Percentiles rank a stretch among this genome's conserved stretches.
Evolutionary conservation across 1,140 invertebrate genomes (phyloP).

Genomic region (Diorhabda elongata): DNA sequence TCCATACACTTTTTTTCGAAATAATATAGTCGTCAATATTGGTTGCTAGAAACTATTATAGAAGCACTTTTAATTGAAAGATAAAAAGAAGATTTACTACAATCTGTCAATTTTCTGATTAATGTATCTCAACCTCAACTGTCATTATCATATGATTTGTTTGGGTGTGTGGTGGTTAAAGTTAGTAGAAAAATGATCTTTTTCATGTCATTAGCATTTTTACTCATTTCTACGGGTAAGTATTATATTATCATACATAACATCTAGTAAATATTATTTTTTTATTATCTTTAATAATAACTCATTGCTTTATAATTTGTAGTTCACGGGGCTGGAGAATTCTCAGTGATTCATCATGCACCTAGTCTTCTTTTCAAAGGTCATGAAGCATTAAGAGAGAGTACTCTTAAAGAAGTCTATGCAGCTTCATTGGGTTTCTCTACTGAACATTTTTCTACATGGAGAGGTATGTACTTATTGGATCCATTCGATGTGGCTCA

Average conservation of each 20-base stretch:
- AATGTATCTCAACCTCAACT: not conserved
- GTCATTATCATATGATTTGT: not conserved
- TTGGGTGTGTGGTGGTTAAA: not conserved
- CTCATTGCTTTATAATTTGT: constrained; percentile 34
- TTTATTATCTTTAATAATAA: too few species aligned
- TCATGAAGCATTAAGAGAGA: constrained; percentile 56
- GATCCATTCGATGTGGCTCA: constrained; percentile 75
- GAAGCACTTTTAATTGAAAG: too few species aligned
- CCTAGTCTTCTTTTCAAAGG: constrained; percentile 63
- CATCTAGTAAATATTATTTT: too few species aligned
- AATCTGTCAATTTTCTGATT: too few species aligned
- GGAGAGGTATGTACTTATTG: constrained; percentile 65
- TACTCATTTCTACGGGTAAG: not conserved
- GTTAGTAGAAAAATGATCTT: not conserved
- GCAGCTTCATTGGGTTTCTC: constrained; percentile 66
- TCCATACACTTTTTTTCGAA: too few species aligned
- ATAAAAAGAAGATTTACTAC: too few species aligned
- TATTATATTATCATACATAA: not conserved
- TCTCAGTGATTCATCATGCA: constrained; percentile 63
- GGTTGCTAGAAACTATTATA: too few species aligned
- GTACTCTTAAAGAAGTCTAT: constrained; percentile 67
- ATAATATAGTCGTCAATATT: too few species aligned
- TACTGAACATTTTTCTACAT: constrained; percentile 59
- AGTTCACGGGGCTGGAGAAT: constrained; percentile 64
- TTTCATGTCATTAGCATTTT: not conserved